phyloP scores from a whole-genome alignment of 2,888 invertebrate genomes.

The Dilophus febrilis region DNA sequence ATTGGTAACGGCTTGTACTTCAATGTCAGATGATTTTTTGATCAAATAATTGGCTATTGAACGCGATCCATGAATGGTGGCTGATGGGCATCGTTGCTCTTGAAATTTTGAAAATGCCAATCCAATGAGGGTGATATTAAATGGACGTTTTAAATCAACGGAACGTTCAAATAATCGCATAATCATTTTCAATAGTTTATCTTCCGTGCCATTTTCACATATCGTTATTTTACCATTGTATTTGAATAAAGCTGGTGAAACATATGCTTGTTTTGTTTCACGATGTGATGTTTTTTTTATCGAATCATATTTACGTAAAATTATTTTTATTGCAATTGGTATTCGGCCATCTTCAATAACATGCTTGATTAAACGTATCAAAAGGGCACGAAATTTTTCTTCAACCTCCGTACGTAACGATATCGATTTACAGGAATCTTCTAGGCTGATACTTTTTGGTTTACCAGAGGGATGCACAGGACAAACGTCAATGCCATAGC shows the following conservation, averaged over 20 bases:
- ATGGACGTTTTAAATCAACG: slow-evolving; percentile 53
- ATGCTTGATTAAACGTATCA: slow-evolving; percentile 50
- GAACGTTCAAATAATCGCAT: slow-evolving; percentile 61
- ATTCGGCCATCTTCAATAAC: slow-evolving; percentile 59
- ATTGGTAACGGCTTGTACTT: slow-evolving; percentile 58
- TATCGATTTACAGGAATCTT: slow-evolving; percentile 60
- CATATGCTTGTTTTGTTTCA: slow-evolving; percentile 58
- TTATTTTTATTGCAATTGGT: slow-evolving; percentile 57
- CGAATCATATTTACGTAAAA: slow-evolving; percentile 53
- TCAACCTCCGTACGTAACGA: slow-evolving; percentile 56
- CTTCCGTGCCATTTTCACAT: slow-evolving; percentile 40
- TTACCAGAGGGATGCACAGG: slow-evolving; percentile 56
- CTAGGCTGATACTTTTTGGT: slow-evolving; percentile 63
- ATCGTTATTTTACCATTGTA: slow-evolving; percentile 28
- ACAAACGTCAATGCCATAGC: slow-evolving; percentile 56
- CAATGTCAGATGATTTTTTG: slow-evolving; percentile 47
- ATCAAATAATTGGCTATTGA: slow-evolving; percentile 59
- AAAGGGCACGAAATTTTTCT: slow-evolving; percentile 48
- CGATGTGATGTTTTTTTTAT: slow-evolving; percentile 49
- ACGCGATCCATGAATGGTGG: slow-evolving; percentile 36
- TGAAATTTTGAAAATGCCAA: slow-evolving; percentile 67
- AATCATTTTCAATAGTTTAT: slow-evolving; percentile 48
- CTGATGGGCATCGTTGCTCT: slow-evolving; percentile 39
- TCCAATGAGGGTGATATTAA: slow-evolving; percentile 65
- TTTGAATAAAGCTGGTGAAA: slow-evolving; percentile 46